Evolutionary conservation across 1,140 invertebrate genomes (phyloP), one percentile per base, ranked within the genome.

Genomic region (Drosophila insularis): DNA sequence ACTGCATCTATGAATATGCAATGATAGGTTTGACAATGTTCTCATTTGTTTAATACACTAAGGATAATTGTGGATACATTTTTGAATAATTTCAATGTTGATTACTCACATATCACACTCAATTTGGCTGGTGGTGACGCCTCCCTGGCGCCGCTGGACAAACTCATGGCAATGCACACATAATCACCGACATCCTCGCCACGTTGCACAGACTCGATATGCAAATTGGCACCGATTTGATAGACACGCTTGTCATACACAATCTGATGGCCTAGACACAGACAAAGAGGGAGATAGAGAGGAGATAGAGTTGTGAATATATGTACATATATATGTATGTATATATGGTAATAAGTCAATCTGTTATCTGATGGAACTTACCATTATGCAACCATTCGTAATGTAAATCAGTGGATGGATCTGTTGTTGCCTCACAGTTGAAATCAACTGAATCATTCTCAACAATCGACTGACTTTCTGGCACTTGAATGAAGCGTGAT

Each of bases 371-470:
- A 50, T 50, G 19, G 17, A 54, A 67, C 80, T 80, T 56, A 91
- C 90, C 89, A 86, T 91, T 91, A 70, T 86, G 84, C 71, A 87
- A 71, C 90, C 90, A 91, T 21, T 91, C 78, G 69, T 91, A 91
- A 32, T 80, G 89, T 61, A 89, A 71, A 59, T 89, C 77, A 27
- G 50, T 73, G 50, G 53, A 63, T n/a, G 58, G 68, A 55, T 81
- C 84, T 50, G 43, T 50, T n/a, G 79, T 84, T 8, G 90, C 82
- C 46, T 76, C 75, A 71, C 90, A 91, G 39, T 68, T 69, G 55
- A 91, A 91, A 32, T 80, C 70, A 23, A 70, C 80, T 37, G 82
- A 61, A 59, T 91, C 90, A 31, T 80, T 86, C 70, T 91, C 90
- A 63, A 90, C 68, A 53, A 91, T 65, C 5, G 86, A 76, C 68